A percentile compares a stretch with the other conserved stretches of the same genome.
These are phyloP conservation scores for Caenorhabditis wallacei DNA, from an alignment of 2,888 invertebrate species.

Conservation along the genomic window DNA sequence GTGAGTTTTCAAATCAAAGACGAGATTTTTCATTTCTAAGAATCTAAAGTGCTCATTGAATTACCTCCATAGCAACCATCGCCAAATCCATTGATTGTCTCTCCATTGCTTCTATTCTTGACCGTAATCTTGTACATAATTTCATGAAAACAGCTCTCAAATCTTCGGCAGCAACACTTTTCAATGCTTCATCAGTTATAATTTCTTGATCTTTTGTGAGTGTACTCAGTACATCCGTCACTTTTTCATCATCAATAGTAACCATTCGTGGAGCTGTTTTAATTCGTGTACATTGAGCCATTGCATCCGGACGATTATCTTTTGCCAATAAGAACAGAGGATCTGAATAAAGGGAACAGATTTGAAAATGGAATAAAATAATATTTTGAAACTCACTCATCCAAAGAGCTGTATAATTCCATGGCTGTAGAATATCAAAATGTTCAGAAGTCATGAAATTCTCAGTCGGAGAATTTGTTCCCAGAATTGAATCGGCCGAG, in stretches of 20 bases:
- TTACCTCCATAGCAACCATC: constrained; percentile 67
- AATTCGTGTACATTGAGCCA: constrained; percentile 51
- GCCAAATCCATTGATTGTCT: constrained; percentile 71
- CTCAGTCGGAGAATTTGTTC: constrained; percentile 81
- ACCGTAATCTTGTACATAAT: constrained; percentile 63
- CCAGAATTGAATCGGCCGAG: constrained; percentile 77
- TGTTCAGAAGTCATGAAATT: constrained; percentile 76
- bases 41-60: not conserved
- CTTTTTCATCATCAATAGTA: constrained; percentile 71
- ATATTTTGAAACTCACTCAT: constrained; percentile 67
- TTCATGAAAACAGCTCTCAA: constrained; percentile 76
- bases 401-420: constrained; percentile 78
- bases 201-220: constrained; percentile 38
- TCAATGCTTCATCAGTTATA: constrained; percentile 22
- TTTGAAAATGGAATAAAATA: constrained; percentile 2
- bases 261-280: constrained; percentile 70
- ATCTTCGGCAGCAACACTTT: constrained; percentile 72
- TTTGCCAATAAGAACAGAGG: constrained; percentile 77
- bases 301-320: constrained; percentile 63
- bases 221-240: constrained; percentile 64
- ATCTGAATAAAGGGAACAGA: constrained; percentile 69
- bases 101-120: constrained; percentile 61
- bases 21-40: constrained; percentile 23
- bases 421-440: constrained; percentile 75
- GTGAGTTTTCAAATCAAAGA: constrained; percentile 11